Base-by-base conservation (phyloP, 1,140 invertebrate genomes). In the Caenorhabditis remanei region DNA sequence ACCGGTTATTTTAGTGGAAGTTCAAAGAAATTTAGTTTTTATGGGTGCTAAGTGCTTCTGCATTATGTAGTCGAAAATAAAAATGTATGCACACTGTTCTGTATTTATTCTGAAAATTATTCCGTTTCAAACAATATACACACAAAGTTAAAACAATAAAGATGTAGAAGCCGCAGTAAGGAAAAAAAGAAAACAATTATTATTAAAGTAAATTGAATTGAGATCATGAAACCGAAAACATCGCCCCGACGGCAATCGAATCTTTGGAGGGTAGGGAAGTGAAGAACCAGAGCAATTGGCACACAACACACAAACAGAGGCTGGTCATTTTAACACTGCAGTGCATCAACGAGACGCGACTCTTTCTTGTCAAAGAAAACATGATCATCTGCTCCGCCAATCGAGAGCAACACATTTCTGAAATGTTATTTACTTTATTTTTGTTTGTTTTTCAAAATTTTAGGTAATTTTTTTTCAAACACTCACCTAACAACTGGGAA, bases 301-400 rank as follows among this genome's bases (percentile, higher is more conserved):
- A 79, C 71, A 79, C 71, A 79, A 79, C 71, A 50, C 46, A 50
- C 46, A 13, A 7, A 50, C 19, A 14, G 13, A 19, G 6, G 40
- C 40, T 48, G 71, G 71, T 79, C 71, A 50, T 50, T 79, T 79
- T 79, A 79, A 79, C 71, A 79, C 21, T 79, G 71, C 46, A 79
- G 14, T 32, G 71, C 71, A 40, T 79, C 71, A 9, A 79, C 11
- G 40, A 79, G 71, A 41, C 40, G 43, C 71, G n/a, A n/a, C 46
- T 79, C 71, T 79, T 79, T 79, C 71, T 79, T 79, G 46, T 79
- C 71, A 50, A 79, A 79, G 46, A 79, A 79, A 79, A 79, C 71
- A 79, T 79, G 71, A 79, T 79, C 71, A 79, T 79, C 71, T 53
- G 46, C 71, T 79, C 71, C 71, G 24, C 71, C 71, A 24, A 79